These are phyloP conservation scores for Cichlasoma orientale DNA, from an alignment of 2,797 vertebrate species.

Conservation along the genomic window DNA sequence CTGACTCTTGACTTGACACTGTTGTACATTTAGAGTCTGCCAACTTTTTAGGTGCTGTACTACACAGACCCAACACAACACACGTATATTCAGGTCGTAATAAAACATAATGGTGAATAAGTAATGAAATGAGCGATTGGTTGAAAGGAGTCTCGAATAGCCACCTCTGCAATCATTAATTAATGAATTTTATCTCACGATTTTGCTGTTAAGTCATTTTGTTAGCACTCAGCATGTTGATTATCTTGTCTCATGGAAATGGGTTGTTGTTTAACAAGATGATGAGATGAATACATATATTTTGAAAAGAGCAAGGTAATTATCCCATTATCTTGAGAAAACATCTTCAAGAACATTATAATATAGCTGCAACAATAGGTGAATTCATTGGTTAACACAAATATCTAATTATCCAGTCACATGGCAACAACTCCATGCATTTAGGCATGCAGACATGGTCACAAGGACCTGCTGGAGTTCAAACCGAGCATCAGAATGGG, in stretches of 20 bases:
- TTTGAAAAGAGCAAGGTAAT: neutral
- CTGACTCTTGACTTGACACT: conserved; percentile 4
- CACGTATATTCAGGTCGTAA: neutral
- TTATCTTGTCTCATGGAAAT: neutral
- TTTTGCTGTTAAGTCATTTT: neutral
- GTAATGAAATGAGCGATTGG: neutral
- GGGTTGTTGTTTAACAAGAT: neutral
- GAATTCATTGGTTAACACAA: neutral
- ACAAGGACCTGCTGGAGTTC: neutral
- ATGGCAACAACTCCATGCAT: neutral
- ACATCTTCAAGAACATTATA: neutral
- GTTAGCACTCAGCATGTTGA: neutral
- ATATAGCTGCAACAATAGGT: neutral
- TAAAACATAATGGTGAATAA: neutral
- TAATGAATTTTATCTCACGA: neutral
- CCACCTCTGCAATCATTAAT: neutral
- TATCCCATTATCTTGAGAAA: neutral
- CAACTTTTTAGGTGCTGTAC: neutral
- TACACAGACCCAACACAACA: neutral
- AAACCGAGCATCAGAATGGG: neutral
- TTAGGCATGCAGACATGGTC: neutral
- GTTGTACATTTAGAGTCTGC: neutral
- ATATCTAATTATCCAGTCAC: neutral
- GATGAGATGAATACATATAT: no score
- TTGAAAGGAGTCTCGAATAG: neutral